Evolutionary conservation across 2,888 invertebrate species (phyloP).

Genomic region (Phortica okadai): DNA sequence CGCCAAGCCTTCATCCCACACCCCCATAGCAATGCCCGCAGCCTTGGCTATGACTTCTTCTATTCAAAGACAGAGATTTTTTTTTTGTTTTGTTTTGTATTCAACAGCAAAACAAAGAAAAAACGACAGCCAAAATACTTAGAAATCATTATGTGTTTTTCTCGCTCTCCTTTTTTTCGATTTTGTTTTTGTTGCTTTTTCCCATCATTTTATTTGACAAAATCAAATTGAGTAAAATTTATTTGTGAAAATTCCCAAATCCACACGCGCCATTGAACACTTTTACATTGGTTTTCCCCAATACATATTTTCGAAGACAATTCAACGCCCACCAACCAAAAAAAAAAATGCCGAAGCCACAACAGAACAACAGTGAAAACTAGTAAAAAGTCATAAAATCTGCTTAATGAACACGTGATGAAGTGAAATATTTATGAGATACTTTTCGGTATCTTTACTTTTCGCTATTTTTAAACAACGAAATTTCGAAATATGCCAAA

Average conservation of each 20-base stretch:
- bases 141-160: not conserved
- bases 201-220: not conserved
- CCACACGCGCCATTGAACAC: not conserved
- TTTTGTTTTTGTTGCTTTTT: not conserved
- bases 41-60: no score
- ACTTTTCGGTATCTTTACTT: not conserved
- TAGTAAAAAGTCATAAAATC: conserved; percentile 53
- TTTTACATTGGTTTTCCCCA: not conserved
- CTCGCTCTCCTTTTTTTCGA: no score
- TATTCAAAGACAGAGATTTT: not conserved
- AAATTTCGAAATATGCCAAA: not conserved
- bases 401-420: conserved; percentile 56
- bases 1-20: no score
- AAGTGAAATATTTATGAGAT: conserved; percentile 54
- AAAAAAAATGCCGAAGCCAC: not conserved
- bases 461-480: not conserved
- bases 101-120: conserved; percentile 5
- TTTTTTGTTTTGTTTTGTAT: not conserved
- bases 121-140: conserved; percentile 7
- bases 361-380: conserved; percentile 44
- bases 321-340: not conserved
- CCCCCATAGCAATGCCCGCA: no score
- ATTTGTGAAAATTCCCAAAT: conserved; percentile 53
- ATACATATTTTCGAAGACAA: not conserved
- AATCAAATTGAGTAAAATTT: conserved; percentile 32